Evolutionary conservation across 2,113 vertebrate genomes (phyloP).

Genomic region (Oryzias melastigma): DNA sequence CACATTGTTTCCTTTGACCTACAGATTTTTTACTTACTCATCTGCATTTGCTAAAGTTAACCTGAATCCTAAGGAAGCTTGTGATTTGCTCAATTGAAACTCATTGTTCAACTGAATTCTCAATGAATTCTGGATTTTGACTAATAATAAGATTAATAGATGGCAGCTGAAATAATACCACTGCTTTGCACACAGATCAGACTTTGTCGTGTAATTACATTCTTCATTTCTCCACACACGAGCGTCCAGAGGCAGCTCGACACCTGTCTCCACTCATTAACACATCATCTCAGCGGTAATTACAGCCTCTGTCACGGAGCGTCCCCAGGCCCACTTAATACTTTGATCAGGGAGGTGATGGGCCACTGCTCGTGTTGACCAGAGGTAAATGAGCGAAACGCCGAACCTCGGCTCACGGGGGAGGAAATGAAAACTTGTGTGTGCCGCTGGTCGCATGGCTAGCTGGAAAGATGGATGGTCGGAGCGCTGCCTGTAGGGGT

Average conservation of each 20-base stretch:
- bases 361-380: constrained; percentile 45
- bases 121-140: too few relatives aligned
- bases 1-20: constrained; percentile 27
- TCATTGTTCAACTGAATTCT: too few relatives aligned
- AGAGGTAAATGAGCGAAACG: constrained; percentile 55
- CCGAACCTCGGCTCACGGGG: constrained; percentile 27
- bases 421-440: constrained; percentile 71
- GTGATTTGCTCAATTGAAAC: too few relatives aligned
- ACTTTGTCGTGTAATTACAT: background rate
- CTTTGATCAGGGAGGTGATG: constrained; percentile 63
- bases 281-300: constrained; percentile 70
- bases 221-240: constrained; percentile 31
- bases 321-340: constrained; percentile 35
- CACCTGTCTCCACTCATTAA: constrained; percentile 66
- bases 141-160: too few relatives aligned
- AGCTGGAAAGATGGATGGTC: constrained; percentile 48
- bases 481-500: constrained; percentile 52
- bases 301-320: constrained; percentile 50
- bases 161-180: too few relatives aligned
- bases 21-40: constrained; percentile 43
- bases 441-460: constrained; percentile 51
- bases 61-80: too few relatives aligned
- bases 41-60: constrained; percentile 5
- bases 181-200: too few relatives aligned
- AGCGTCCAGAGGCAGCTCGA: constrained; percentile 50